These are phyloP conservation scores for Heliangelus exortis DNA, from an alignment of 2,797 vertebrate species.

Conservation along the genomic window DNA sequence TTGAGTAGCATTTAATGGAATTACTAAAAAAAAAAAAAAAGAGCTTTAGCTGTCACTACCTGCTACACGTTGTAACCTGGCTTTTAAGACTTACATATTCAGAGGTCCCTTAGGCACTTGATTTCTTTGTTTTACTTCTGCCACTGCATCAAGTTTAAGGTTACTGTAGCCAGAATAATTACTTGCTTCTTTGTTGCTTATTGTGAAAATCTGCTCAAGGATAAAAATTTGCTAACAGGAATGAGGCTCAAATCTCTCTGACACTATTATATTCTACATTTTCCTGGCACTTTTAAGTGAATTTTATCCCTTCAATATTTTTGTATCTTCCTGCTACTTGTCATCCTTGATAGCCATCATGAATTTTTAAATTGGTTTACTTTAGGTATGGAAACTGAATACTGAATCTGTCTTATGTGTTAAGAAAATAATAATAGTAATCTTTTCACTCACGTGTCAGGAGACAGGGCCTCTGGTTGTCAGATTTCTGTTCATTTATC, in stretches of 20 bases:
- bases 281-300: not conserved
- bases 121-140: not conserved
- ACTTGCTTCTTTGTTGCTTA: not conserved
- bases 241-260: not conserved
- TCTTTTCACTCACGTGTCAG: not conserved
- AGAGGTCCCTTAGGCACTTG: not conserved
- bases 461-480: not conserved
- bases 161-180: not conserved
- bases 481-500: not conserved
- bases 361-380: not conserved
- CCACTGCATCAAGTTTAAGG: not conserved
- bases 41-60: not conserved
- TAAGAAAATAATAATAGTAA: not conserved
- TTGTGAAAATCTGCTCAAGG: not conserved
- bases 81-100: not conserved
- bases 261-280: not conserved
- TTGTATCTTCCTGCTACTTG: not conserved
- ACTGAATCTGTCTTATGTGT: not conserved
- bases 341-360: not conserved
- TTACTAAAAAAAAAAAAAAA: not conserved
- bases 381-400: not conserved
- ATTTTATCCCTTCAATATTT: not conserved
- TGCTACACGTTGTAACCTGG: not conserved
- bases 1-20: not conserved
- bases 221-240: not conserved